Evolutionary conservation across 2,888 invertebrate species (phyloP), one percentile per base, ranked within the genome.

Genomic region (Drosophila leonis): DNA sequence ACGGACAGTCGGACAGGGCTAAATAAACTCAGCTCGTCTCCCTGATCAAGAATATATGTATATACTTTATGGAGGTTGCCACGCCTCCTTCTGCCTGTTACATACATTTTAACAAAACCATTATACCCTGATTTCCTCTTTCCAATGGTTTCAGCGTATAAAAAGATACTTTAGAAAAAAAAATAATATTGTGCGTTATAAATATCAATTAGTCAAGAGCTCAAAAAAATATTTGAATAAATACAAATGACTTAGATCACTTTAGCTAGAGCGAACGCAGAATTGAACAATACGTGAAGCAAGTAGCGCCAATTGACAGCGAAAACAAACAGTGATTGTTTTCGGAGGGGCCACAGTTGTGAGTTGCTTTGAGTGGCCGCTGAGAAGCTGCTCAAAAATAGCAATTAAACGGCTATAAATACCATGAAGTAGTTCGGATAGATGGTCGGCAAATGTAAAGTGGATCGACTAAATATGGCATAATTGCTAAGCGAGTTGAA

Each of bases 331-430:
- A 9, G 37, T 61, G 35, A 42, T 64, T 20, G 49, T 56, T 41
- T 57, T 48, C 52, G 24, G 27, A 37, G 29, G 8, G 44, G 35
- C 24, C 18, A 18, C n/a, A 42, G 44, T 15, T 52, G 35, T 29
- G 18, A 27, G 44, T n/a, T 9, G 27, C 4, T 12, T 73, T 18
- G 44, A 73, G 72, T 72, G 59, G 48, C 41, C 33, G 48, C 61
- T 67, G 68, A 67, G 83, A 73, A 69, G 74, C 68, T 68, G 56
- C 65, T 76, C 68, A 65, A 72, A 83, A 86, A 86, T 86, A 83
- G 77, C 82, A 82, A 82, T 83, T 83, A 82, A 70, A 68, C 56
- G 15, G 51, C 82, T 83, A 83, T 75, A 79, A 86, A 86, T 83
- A 83, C 54, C 39, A 4, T 10, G 27, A 39, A 27, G 37, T 20